Evolutionary conservation across 2,888 invertebrate genomes (phyloP).

Genomic region (Heliconius ismenius): DNA sequence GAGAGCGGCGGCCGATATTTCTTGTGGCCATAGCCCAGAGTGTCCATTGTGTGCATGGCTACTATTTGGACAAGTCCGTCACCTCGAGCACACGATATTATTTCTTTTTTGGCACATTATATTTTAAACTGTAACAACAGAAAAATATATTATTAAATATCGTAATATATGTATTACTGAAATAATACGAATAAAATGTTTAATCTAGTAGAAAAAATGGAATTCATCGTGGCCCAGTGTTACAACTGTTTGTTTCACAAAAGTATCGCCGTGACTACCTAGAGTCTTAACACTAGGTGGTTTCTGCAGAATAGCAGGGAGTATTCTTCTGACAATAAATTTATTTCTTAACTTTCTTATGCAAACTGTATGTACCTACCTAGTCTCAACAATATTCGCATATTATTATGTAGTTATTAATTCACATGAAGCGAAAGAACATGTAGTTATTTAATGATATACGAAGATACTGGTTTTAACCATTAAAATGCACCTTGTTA

Average conservation of each 20-base stretch:
- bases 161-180: background rate
- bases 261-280: too few species aligned
- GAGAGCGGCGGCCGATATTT: slow-evolving; percentile 84
- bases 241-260: too few species aligned
- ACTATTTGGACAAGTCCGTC: slow-evolving; percentile 45
- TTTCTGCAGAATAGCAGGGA: too few species aligned
- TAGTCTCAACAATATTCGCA: background rate
- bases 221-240: too few species aligned
- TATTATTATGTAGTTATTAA: background rate
- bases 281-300: too few species aligned
- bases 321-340: background rate
- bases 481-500: slow-evolving; percentile 6
- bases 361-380: too few species aligned
- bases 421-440: background rate
- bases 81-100: slow-evolving; percentile 43
- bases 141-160: slow-evolving; percentile 10
- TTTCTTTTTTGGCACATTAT: slow-evolving; percentile 41
- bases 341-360: background rate
- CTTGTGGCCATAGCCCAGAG: slow-evolving; percentile 84
- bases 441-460: background rate
- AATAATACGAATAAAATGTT: too few species aligned
- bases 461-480: background rate
- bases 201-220: too few species aligned
- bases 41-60: slow-evolving; percentile 82
- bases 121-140: slow-evolving; percentile 46